These are phyloP conservation scores for Onychomys leucogaster DNA, from an alignment of 2,797 vertebrate species.

Conservation along the genomic window DNA sequence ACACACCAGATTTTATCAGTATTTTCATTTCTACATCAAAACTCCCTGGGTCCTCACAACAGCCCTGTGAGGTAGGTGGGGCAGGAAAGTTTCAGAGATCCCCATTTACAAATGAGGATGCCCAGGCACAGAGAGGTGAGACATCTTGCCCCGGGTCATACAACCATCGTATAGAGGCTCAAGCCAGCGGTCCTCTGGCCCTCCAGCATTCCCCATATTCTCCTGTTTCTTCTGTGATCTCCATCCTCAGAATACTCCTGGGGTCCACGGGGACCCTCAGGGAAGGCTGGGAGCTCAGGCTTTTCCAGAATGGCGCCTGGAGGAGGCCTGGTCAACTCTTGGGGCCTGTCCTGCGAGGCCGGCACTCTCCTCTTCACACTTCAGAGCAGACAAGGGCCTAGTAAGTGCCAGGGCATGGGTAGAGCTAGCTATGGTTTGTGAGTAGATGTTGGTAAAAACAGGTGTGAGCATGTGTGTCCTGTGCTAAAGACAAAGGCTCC, in stretches of 20 bases:
- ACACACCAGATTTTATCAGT: slow-evolving; percentile 54
- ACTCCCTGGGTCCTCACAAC: slow-evolving; percentile 79
- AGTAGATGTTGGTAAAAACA: slow-evolving; percentile 49
- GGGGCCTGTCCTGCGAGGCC: slow-evolving; percentile 87
- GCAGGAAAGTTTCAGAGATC: slow-evolving; percentile 75
- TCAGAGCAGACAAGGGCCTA: slow-evolving; percentile 35
- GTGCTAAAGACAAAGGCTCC: slow-evolving; percentile 41
- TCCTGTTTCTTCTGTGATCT: not conserved
- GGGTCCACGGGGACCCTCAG: slow-evolving; percentile 28
- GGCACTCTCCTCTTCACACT: not conserved
- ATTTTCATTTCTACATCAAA: slow-evolving; percentile 75
- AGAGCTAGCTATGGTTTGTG: slow-evolving; percentile 52
- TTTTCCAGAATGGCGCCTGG: slow-evolving; percentile 71
- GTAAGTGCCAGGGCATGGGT: slow-evolving; percentile 60
- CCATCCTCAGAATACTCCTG: slow-evolving; percentile 42
- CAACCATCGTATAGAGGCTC: slow-evolving; percentile 24
- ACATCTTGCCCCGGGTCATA: slow-evolving; percentile 69
- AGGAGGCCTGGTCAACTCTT: slow-evolving; percentile 92
- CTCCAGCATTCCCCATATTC: not conserved
- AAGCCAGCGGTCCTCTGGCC: not conserved
- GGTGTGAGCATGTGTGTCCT: slow-evolving; percentile 33
- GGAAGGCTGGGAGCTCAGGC: slow-evolving; percentile 9
- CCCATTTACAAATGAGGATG: slow-evolving; percentile 75
- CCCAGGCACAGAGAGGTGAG: slow-evolving; percentile 82
- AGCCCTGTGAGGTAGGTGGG: slow-evolving; percentile 83